phyloP scores from a whole-genome alignment of 1,140 invertebrate species.

The Conopomorpha cramerella region DNA sequence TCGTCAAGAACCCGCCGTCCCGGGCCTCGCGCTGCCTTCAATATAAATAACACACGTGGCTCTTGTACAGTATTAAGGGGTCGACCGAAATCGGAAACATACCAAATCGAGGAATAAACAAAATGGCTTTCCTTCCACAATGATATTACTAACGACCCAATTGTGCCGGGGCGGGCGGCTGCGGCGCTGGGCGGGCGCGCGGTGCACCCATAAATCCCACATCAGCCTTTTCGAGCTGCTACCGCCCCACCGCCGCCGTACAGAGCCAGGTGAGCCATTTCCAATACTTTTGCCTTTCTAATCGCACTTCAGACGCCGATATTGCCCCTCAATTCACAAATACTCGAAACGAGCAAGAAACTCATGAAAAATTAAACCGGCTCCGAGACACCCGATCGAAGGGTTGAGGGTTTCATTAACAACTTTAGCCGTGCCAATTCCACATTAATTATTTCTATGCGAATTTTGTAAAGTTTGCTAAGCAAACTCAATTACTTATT shows the following conservation, averaged over 20 bases:
- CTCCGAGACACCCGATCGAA: conserved; percentile 12
- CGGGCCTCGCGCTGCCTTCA: too few relatives aligned
- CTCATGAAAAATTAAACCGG: conserved; percentile 26
- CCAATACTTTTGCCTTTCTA: conserved; percentile 26
- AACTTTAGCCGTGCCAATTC: conserved; percentile 12
- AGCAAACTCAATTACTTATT: too few relatives aligned
- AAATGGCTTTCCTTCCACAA: conserved; percentile 52
- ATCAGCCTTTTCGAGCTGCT: conserved; percentile 40
- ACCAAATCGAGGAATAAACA: conserved; percentile 51
- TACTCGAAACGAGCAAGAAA: too few relatives aligned
- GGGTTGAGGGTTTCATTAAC: conserved; percentile 20
- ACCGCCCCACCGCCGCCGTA: too few relatives aligned
- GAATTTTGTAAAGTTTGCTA: too few relatives aligned
- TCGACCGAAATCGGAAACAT: conserved; percentile 43
- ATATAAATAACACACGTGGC: too few relatives aligned
- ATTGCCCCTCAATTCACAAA: too few relatives aligned
- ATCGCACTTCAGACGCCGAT: conserved; percentile 26
- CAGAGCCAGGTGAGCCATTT: conserved; percentile 28
- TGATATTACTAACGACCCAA: conserved; percentile 57
- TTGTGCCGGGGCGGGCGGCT: conserved; percentile 47
- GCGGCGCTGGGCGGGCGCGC: conserved; percentile 38
- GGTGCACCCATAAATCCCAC: conserved; percentile 57
- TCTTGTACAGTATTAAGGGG: too few relatives aligned
- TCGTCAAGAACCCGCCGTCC: too few relatives aligned
- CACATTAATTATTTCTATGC: conserved; percentile 18